Evolutionary conservation across 1,140 invertebrate species (phyloP), one percentile per base, ranked within the genome.

Genomic region (Drosophila nasuta): DNA sequence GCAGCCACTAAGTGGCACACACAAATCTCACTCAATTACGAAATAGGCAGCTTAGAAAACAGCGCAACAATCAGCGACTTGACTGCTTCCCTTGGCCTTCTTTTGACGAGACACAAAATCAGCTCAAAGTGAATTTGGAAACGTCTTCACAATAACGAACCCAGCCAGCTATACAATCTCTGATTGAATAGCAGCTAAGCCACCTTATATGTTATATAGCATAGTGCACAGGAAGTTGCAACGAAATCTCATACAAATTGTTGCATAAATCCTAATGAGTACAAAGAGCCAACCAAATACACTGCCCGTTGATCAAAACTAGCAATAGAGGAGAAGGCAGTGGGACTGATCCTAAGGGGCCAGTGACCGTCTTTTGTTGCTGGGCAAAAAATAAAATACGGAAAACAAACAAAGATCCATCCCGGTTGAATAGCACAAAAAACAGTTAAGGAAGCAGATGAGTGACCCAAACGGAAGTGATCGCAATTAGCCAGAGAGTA

Each of bases 371-470:
- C 28, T 17, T 43, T 82, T 82, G 33, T 78, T 75, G 15, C 62
- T 63, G 72, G 72, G 41, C 62, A 71, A 82, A 70, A 75, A 73
- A 69, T 71, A 82, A 70, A 76, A 73, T 65, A 52, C 33, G 63
- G 20, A 13, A 10, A 48, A 64, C 28, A 73, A 52, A 75, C 70
- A 71, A 43, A 75, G 35, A 71, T 54, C 33, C 51, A 71, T 54
- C 20, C 51, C 46, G 52, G 25, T 45, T 75, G 59, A 70, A 63
- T 11, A 30, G 62, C 43, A 4, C n/a, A 65, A 46, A 62, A 67
- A 72, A 75, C 81, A 75, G 81, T 79, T 82, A 71, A 79, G 75
- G 66, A 79, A 79, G 46, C 63, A 60, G 35, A 80, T 77, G 75
- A 80, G 76, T 54, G 48, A 46, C 33, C 35, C 38, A 41, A 81